Conservation (phyloP, 2,888 invertebrate species). For the Sinohyriopsis cumingii region DNA sequence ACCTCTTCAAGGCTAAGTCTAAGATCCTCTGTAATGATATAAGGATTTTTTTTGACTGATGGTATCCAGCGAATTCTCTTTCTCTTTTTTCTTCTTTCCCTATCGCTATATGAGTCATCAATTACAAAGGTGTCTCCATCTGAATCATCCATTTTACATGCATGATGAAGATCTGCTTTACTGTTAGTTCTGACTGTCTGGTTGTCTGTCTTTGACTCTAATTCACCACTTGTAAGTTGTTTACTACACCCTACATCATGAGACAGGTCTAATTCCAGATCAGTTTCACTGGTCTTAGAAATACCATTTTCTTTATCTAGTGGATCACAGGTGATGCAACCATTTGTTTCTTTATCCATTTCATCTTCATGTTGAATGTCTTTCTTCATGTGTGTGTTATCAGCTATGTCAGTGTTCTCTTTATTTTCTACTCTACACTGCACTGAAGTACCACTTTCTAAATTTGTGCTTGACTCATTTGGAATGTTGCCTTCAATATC, state of each 20-base stretch:
- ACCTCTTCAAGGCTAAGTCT: conserved; percentile 61
- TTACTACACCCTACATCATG: background rate
- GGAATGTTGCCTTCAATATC: background rate
- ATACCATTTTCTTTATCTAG: too few species aligned
- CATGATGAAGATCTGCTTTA: conserved; percentile 21
- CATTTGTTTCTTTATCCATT: conserved; percentile 6
- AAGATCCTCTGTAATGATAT: conserved; percentile 46
- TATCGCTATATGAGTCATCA: conserved; percentile 46
- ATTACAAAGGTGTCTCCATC: conserved; percentile 47
- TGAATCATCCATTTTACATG: conserved; percentile 32
- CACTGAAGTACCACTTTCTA: background rate
- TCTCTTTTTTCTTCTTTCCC: conserved; percentile 15
- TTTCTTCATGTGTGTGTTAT: too few species aligned
- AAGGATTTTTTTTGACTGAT: conserved; percentile 53
- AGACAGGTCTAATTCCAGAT: too few species aligned
- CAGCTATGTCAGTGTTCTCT: background rate
- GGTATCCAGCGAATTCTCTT: conserved; percentile 44
- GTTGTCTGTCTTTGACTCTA: background rate
- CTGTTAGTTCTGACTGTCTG: background rate
- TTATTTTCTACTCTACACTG: background rate
- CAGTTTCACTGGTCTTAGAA: too few species aligned
- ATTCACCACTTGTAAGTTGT: background rate
- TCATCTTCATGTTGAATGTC: background rate
- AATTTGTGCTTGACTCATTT: background rate
- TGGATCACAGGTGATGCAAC: too few species aligned